Percentiles rank a stretch among this genome's conserved stretches.
phyloP scores from a whole-genome alignment of 1,140 invertebrate species.

The Hycleus phaleratus region DNA sequence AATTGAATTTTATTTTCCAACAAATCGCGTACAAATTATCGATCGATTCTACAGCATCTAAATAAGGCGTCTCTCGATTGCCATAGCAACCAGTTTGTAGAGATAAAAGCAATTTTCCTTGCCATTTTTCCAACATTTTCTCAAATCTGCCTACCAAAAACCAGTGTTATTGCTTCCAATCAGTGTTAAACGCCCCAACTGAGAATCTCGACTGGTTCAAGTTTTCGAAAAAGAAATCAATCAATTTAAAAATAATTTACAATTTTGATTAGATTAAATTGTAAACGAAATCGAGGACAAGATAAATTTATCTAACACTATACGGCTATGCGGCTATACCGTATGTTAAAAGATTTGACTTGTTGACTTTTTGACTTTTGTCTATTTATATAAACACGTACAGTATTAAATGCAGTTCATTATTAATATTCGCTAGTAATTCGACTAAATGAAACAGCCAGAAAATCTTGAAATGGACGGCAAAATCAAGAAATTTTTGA shows the following conservation, averaged over 20 bases:
- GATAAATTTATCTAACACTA: constrained; percentile 3
- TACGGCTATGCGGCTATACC: too few relatives aligned
- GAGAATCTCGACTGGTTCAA: background rate
- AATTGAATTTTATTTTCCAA: too few relatives aligned
- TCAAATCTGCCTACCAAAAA: too few relatives aligned
- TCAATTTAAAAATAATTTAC: too few relatives aligned
- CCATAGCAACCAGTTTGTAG: background rate
- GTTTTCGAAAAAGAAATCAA: background rate
- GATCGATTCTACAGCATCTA: background rate
- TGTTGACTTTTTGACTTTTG: constrained; percentile 12
- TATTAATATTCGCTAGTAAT: background rate
- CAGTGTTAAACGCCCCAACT: too few relatives aligned
- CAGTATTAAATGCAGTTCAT: constrained; percentile 1
- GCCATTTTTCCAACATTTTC: background rate
- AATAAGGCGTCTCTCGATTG: background rate
- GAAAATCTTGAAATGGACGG: background rate
- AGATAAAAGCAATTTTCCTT: background rate
- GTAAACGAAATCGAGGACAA: too few relatives aligned
- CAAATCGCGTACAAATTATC: background rate
- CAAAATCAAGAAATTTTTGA: constrained; percentile 1
- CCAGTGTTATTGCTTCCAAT: too few relatives aligned
- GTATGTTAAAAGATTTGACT: constrained; percentile 1
- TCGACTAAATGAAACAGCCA: background rate
- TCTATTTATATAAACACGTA: constrained; percentile 6
- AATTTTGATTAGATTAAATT: too few relatives aligned